Base-by-base conservation (phyloP, 2,888 invertebrate species). In the Ametastegia equiseti region DNA sequence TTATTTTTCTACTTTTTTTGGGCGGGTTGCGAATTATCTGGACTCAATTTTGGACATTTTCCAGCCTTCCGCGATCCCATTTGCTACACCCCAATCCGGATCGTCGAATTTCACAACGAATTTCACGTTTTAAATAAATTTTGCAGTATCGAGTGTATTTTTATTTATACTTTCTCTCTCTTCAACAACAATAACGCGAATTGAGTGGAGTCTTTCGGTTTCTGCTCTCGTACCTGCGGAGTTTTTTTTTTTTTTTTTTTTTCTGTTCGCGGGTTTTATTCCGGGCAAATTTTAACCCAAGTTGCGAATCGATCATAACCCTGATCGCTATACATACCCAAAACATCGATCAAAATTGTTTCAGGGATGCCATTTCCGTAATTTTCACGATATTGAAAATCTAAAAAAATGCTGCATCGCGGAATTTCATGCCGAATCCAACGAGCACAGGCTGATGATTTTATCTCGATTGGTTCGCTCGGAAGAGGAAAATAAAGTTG, bases 261-360 rank as follows among this genome's bases (percentile, higher is more conserved):
- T n/a, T n/a, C n/a, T n/a, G n/a, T n/a, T n/a, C n/a, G n/a, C n/a
- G n/a, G 11, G 33, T 73, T 65, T 65, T 15, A 36, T 73, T 30
- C 30, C 15, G n/a, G 33, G 27, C 13, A 73, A 73, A 73, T 47
- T 47, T 50, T n/a, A n/a, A n/a, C n/a, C n/a, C n/a, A n/a, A n/a
- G n/a, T n/a, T n/a, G 77, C n/a, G 19, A 77, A 77, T 77, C 77
- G 77, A 77, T 77, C 77, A n/a, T n/a, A 77, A 36, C 57, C 36
- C 69, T n/a, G 13, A 23, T 15, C 15, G 42, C 39, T n/a, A 33
- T 63, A 1, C 33, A 77, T n/a, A 7, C 30, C n/a, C n/a, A n/a
- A n/a, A n/a, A n/a, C n/a, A n/a, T n/a, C n/a, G n/a, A n/a, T n/a
- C n/a, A n/a, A n/a, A n/a, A n/a, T n/a, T n/a, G n/a, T n/a, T n/a